Conservation (phyloP, 2,888 invertebrate species). For the Neria commutata region DNA sequence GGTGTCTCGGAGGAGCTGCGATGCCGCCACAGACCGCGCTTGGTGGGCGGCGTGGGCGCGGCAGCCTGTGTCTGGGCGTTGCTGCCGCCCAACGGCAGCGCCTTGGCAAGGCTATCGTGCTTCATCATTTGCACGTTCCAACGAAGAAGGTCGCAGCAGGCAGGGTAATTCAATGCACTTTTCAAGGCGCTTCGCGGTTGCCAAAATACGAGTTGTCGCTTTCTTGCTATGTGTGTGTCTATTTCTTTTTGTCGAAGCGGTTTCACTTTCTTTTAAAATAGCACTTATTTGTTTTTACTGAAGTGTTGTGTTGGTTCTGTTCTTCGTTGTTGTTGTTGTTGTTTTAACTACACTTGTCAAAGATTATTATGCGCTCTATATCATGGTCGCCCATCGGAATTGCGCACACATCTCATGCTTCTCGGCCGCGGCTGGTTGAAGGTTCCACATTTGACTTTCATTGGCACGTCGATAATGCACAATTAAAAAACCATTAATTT, state of each 20-base stretch:
- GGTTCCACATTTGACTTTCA: constrained; percentile 1
- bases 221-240: constrained; percentile 18
- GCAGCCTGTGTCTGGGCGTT: constrained; percentile 4
- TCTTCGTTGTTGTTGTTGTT: background rate
- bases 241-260: constrained; percentile 3
- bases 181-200: background rate
- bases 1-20: constrained; percentile 28
- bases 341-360: constrained; percentile 2
- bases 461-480: constrained; percentile 16
- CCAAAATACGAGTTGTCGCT: background rate
- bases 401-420: background rate
- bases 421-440: background rate
- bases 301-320: background rate
- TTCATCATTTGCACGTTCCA: constrained; percentile 45
- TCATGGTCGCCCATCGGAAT: background rate
- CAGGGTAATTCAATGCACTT: constrained; percentile 5
- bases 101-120: constrained; percentile 44
- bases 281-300: background rate
- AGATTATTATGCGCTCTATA: background rate
- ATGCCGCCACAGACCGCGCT: constrained; percentile 32
- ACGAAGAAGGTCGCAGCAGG: background rate
- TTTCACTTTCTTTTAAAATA: background rate
- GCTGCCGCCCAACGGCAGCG: constrained; percentile 23
- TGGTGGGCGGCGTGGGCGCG: background rate
- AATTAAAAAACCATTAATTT: constrained; percentile 44